phyloP scores from a whole-genome alignment of 2,797 vertebrate species.

The Bucorvus abyssinicus region DNA sequence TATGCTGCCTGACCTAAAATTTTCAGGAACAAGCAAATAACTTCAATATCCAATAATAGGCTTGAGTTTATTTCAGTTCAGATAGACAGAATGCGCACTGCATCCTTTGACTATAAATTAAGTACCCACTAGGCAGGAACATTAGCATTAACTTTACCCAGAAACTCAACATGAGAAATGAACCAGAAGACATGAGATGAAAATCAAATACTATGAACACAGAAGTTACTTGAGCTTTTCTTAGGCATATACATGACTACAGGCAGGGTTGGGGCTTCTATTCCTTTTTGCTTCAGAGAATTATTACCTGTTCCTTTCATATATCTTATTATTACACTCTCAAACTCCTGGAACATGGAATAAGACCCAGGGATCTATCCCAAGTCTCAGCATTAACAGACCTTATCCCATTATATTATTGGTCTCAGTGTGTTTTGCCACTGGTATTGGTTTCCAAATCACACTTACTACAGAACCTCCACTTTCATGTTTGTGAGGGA shows the following conservation, averaged over 20 bases:
- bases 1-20: neutral
- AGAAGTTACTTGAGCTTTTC: neutral
- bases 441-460: neutral
- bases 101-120: neutral
- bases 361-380: neutral
- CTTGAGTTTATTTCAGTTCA: neutral
- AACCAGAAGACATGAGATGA: neutral
- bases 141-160: neutral
- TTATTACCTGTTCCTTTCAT: accelerated
- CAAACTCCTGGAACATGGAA: neutral
- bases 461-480: neutral
- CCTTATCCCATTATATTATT: neutral
- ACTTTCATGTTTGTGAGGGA: neutral
- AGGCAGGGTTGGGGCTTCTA: neutral
- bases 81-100: neutral
- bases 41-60: neutral
- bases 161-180: neutral
- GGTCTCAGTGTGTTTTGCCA: neutral
- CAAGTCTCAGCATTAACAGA: neutral
- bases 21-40: neutral
- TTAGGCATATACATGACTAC: neutral
- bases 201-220: neutral
- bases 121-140: neutral
- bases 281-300: neutral
- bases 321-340: neutral